Conservation (phyloP, 2,113 vertebrate species). For the Tychaedon coryphoeus region DNA sequence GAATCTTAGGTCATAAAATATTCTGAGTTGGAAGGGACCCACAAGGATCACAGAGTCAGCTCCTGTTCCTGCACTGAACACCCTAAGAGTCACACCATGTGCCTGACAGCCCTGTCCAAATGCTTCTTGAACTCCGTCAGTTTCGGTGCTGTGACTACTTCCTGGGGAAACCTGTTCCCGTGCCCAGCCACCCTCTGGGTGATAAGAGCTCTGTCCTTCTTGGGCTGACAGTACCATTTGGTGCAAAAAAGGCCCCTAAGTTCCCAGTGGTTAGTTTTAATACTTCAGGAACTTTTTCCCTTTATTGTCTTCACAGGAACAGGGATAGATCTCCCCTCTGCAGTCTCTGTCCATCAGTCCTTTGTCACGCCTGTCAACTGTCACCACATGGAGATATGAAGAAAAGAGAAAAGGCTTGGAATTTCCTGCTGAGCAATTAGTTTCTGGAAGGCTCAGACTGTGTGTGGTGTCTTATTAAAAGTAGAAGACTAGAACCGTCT, state of each 20-base stretch:
- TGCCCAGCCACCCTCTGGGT: not conserved
- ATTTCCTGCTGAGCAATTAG: not conserved
- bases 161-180: not conserved
- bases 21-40: not conserved
- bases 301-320: conserved; percentile 15
- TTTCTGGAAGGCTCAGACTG: not conserved
- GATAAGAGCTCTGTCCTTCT: not conserved
- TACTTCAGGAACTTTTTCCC: not conserved
- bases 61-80: not conserved
- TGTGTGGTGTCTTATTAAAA: not conserved
- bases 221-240: not conserved
- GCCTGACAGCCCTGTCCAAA: not conserved
- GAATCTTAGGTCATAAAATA: not conserved
- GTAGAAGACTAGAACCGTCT: not conserved
- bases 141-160: not conserved
- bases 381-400: not conserved
- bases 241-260: not conserved
- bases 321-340: not conserved
- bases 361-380: not conserved
- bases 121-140: not conserved
- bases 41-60: not conserved
- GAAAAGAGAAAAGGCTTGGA: not conserved
- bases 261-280: not conserved
- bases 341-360: not conserved
- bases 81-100: not conserved